Evolutionary conservation across 2,113 vertebrate species (phyloP).

Genomic region (Ammospiza caudacuta): DNA sequence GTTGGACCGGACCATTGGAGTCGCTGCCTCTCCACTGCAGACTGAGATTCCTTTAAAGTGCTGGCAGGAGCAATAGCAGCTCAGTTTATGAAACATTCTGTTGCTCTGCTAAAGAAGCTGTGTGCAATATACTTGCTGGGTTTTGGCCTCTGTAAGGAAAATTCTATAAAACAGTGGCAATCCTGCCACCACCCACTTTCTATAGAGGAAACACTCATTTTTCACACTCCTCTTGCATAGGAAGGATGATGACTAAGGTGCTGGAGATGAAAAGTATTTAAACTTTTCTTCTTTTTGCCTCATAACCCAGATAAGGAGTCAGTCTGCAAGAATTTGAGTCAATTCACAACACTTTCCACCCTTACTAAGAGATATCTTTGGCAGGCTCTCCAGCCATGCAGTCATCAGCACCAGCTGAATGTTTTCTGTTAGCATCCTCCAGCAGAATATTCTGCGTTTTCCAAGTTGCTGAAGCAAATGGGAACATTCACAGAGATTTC

Average conservation of each 20-base stretch:
- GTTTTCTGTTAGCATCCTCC: neutral
- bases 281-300: neutral
- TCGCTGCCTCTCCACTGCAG: neutral
- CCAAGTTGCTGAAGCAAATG: neutral
- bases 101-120: neutral
- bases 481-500: neutral
- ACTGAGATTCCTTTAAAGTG: neutral
- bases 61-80: neutral
- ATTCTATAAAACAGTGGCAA: neutral
- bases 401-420: neutral
- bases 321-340: neutral
- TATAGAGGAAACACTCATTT: neutral
- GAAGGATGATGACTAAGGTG: neutral
- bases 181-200: neutral
- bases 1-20: neutral
- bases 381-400: neutral
- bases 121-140: accelerated
- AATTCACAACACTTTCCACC: neutral
- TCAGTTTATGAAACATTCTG: neutral
- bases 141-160: neutral
- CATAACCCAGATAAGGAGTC: neutral
- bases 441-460: neutral
- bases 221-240: neutral
- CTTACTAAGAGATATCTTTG: neutral
- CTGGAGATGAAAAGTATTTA: neutral